Evolutionary conservation across 2,888 invertebrate genomes (phyloP).

Genomic region (Ferdinandea cuprea): DNA sequence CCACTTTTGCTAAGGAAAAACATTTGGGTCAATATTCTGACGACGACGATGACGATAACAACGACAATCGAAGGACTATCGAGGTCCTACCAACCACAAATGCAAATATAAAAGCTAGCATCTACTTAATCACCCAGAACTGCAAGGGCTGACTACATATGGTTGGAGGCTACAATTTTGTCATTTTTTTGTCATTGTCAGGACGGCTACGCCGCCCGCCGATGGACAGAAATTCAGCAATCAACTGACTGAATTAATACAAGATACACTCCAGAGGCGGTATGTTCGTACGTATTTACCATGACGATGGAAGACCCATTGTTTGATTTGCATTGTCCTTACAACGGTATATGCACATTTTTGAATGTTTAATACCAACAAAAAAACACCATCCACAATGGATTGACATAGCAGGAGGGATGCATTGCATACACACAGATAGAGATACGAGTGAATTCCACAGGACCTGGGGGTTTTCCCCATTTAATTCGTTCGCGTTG

Average conservation of each 20-base stretch:
- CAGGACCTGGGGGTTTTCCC: constrained; percentile 22
- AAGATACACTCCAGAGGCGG: constrained; percentile 24
- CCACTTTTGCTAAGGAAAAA: constrained; percentile 29
- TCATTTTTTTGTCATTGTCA: constrained; percentile 15
- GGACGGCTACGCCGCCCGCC: constrained; percentile 29
- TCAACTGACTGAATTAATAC: constrained; percentile 55
- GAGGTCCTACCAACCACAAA: constrained; percentile 27
- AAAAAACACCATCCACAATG: constrained; percentile 11
- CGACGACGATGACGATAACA: constrained; percentile 19
- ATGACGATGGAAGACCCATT: constrained; percentile 56
- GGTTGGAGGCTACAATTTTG: constrained; percentile 7
- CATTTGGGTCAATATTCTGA: constrained; percentile 68
- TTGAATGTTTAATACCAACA: constrained; percentile 4
- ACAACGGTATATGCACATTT: constrained; percentile 30
- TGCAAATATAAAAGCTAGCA: constrained; percentile 57
- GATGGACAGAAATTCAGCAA: constrained; percentile 60
- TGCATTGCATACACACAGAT: constrained; percentile 34
- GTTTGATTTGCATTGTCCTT: constrained; percentile 46
- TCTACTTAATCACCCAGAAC: constrained; percentile 40
- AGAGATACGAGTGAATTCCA: background rate
- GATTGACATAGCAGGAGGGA: constrained; percentile 2
- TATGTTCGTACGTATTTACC: constrained; percentile 2
- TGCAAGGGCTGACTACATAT: background rate
- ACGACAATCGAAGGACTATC: constrained; percentile 39
- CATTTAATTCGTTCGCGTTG: constrained; percentile 24